Percentiles rank a stretch among this genome's conserved stretches.
phyloP scores from a whole-genome alignment of 1,140 invertebrate genomes.

The Trialeurodes vaporariorum region DNA sequence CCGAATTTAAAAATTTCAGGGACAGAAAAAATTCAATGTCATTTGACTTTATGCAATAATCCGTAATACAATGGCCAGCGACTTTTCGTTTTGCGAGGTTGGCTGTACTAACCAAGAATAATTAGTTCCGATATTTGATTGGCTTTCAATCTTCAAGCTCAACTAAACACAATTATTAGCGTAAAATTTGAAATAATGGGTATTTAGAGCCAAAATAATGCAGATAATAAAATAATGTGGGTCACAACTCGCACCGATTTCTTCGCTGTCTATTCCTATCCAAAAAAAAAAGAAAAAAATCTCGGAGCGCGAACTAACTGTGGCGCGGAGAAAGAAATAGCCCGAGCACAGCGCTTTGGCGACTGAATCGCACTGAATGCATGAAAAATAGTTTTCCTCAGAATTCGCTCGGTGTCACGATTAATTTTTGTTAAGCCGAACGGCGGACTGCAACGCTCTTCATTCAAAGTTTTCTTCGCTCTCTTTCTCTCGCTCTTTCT shows the following conservation, averaged over 20 bases:
- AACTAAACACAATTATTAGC: background rate
- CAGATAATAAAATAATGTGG: background rate
- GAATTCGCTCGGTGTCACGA: background rate
- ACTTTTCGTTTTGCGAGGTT: background rate
- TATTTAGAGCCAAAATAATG: background rate
- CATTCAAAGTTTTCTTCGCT: background rate
- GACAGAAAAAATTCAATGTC: too few relatives aligned
- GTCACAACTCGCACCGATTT: background rate
- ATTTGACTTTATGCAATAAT: too few relatives aligned
- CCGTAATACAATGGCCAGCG: too few relatives aligned
- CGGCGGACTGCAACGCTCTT: background rate
- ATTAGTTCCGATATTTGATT: background rate
- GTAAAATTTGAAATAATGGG: conserved; percentile 1
- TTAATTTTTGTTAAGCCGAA: too few relatives aligned
- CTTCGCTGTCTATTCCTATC: background rate
- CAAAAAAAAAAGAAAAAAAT: background rate
- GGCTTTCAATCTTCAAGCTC: background rate
- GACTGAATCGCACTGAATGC: background rate
- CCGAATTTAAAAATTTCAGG: too few relatives aligned
- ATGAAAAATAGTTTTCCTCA: background rate
- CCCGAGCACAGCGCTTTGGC: background rate
- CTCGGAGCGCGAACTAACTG: background rate
- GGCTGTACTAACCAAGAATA: background rate
- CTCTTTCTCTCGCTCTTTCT: too few relatives aligned
- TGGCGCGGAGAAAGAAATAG: background rate